Base-by-base conservation (phyloP, 2,888 invertebrate genomes). In the Yponomeuta cagnagella region DNA sequence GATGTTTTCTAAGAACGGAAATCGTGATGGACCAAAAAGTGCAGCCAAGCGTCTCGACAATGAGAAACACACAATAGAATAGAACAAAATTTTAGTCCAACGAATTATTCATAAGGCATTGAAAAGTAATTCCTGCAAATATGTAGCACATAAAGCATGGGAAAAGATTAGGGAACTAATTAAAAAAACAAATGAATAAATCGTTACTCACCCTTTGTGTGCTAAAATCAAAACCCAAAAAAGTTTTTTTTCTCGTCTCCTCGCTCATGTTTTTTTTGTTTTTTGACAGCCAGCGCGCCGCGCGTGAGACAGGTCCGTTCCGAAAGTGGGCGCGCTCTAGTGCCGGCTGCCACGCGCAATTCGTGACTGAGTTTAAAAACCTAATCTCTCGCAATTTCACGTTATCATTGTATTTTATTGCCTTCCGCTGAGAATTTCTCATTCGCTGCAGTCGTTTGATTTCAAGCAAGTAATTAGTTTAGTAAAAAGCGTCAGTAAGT, bases 211-310 rank as follows among this genome's bases (percentile, higher is more conserved):
- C 97, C 95, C 96, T 96, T 90, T 97, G 97, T 31, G 97, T 97
- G 85, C 97, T 97, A 82, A 97, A 94, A 93, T 97, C 97, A 79
- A 97, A 93, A 72, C 97, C 97, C 79, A 97, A 93, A 92, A 95
- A 97, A 77, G 95, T 94, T 83, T 90, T 89, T 75, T 82, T 85
- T 79, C 77, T 81, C 72, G 77, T 78, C 79, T 86, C 86, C 74
- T 84, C 90, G 71, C 78, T 83, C 91, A 92, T 92, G 86, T 83
- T 92, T 85, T 83, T 88, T 43, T 43, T 43, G 43, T 43, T 43
- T 33, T 43, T 43, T 43, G 43, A 43, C 43, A 43, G 43, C 43
- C 43, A 43, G 43, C 43, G 43, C 9, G 43, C 43, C 43, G 43
- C 43, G 37, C n/a, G 30, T 75, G 71, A 67, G 69, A 58, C 64